Base-by-base conservation (phyloP, 2,113 vertebrate species). In the Acanthochromis polyacanthus region DNA sequence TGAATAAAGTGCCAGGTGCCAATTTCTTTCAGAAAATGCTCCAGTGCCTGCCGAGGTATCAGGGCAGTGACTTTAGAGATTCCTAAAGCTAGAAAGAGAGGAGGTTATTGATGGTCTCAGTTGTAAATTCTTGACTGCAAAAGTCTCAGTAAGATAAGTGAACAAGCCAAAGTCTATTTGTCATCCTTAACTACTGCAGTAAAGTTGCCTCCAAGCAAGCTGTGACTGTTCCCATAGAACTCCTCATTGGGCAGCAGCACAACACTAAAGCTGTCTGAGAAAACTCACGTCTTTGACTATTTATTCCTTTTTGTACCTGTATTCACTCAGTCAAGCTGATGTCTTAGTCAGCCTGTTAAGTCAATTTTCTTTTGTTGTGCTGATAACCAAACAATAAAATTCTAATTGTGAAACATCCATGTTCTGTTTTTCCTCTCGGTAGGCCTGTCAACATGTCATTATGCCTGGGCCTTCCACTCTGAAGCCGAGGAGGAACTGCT, bases 391-490 rank as follows among this genome's bases (percentile, higher is more conserved):
- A 17, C 10, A 14, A 23, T 43, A 23, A 66, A 60, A 20, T 25
- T 6, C 16, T 22, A n/a, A 58, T 19, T 4, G 15, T 43, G 15
- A 15, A 43, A 36, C 7, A 36, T 10, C 32, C 30, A 30, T 6
- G 45, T 46, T n/a, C 36, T 17, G 10, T 40, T 4, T 14, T 57
- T 22, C 1, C 22, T 63, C 48, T 88, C 82, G 75, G 0, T 78
- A 99, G 98, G 98, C 12, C 90, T 99, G 71, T 98, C 97, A 63
- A 98, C 96, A 1, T 96, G 98, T 90, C 96, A 99, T 78, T 99
- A 97, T 90, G 96, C 97, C 58, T 99, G 98, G 98, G 98, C 97
- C 0, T 99, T 99, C 93, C 98, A 99, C 90, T 99, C 98, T 0
- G 97, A 99, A 80, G 97, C 97, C 0, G 97, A 99, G 92, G 97